phyloP scores from a whole-genome alignment of 1,140 invertebrate species.

The Polypedilum pembai region DNA sequence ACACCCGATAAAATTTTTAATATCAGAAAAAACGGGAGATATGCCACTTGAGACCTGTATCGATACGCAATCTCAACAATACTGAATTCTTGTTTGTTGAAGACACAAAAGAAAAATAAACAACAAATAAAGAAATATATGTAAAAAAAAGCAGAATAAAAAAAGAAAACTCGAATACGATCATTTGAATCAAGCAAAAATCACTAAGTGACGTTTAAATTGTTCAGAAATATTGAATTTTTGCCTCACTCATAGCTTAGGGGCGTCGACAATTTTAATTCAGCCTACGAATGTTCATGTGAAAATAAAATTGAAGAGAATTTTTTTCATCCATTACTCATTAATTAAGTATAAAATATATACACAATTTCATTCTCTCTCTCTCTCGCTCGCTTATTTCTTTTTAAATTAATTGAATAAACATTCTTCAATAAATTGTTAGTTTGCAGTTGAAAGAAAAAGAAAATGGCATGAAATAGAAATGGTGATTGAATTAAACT shows the following conservation, averaged over 20 bases:
- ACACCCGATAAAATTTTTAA: neutral
- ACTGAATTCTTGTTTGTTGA: constrained; percentile 26
- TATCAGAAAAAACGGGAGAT: neutral
- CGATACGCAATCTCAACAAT: constrained; percentile 26
- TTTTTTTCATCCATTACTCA: constrained; percentile 13
- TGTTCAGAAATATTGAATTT: neutral
- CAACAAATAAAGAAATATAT: constrained; percentile 21
- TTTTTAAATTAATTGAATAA: constrained; percentile 14
- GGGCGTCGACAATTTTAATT: neutral
- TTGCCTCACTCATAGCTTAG: neutral
- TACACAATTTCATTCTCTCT: too few species aligned
- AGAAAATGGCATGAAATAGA: constrained; percentile 12
- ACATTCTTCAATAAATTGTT: constrained; percentile 2
- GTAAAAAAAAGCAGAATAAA: neutral
- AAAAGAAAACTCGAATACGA: neutral
- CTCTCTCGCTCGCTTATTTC: neutral
- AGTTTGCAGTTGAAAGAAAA: neutral
- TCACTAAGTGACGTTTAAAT: neutral
- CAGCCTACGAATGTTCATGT: neutral
- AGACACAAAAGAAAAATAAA: constrained; percentile 1
- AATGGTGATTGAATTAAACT: neutral
- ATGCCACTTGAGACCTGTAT: constrained; percentile 12
- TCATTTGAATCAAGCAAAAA: neutral
- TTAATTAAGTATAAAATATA: neutral
- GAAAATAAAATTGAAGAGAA: neutral